Conservation (phyloP, 2,113 vertebrate genomes). For the Rhinoderma darwinii region DNA sequence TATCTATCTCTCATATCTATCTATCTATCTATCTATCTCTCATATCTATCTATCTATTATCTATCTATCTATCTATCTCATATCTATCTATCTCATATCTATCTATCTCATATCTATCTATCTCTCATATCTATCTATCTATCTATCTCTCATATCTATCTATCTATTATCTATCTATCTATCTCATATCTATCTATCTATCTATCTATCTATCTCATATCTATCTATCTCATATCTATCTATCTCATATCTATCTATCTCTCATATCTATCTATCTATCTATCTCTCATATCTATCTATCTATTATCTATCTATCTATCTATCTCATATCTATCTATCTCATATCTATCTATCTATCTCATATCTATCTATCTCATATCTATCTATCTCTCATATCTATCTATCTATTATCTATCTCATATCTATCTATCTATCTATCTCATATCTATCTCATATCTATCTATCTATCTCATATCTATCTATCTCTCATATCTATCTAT, state of each 20-base stretch:
- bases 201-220: neutral
- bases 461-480: neutral
- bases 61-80: neutral
- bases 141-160: neutral
- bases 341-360: too few relatives aligned
- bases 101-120: neutral
- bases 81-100: neutral
- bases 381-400: too few relatives aligned
- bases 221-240: neutral
- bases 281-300: neutral
- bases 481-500: neutral
- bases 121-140: neutral
- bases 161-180: neutral
- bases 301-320: too few relatives aligned
- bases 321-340: too few relatives aligned
- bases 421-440: neutral
- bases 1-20: too few relatives aligned
- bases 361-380: too few relatives aligned
- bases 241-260: neutral
- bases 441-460: too few relatives aligned
- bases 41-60: neutral
- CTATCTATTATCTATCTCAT: too few relatives aligned
- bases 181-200: neutral
- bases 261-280: neutral
- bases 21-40: neutral